Conservation (phyloP, 2,888 invertebrate species). For the Aphrophora alni region DNA sequence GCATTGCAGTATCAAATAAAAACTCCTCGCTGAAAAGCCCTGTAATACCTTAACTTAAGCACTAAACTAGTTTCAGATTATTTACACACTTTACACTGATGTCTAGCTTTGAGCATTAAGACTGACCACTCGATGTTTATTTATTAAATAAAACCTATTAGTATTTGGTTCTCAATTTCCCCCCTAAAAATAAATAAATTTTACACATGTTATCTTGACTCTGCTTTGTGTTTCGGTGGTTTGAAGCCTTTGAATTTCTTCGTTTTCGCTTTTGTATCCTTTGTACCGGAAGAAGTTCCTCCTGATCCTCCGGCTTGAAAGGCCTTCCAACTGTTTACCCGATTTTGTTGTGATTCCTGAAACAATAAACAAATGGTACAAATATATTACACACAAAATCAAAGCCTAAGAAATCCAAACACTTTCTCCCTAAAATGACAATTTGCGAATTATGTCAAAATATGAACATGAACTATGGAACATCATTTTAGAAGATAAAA, state of each 20-base stretch:
- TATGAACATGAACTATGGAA: too few species aligned
- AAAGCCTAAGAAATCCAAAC: not conserved
- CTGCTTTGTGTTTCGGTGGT: slow-evolving; percentile 93
- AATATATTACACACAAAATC: too few species aligned
- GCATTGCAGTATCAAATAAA: not conserved
- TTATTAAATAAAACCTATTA: not conserved
- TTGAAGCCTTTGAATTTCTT: slow-evolving; percentile 84
- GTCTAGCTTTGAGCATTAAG: not conserved
- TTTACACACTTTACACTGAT: not conserved
- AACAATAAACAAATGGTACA: slow-evolving; percentile 54
- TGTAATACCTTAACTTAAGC: not conserved
- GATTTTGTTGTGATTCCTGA: slow-evolving; percentile 87
- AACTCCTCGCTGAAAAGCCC: not conserved
- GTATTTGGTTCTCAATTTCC: not conserved
- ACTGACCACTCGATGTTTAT: not conserved
- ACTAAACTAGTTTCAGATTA: not conserved
- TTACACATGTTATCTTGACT: slow-evolving; percentile 73
- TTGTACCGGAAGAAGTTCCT: slow-evolving; percentile 52
- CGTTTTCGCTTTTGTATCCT: slow-evolving; percentile 70
- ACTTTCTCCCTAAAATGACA: not conserved
- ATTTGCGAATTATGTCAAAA: not conserved
- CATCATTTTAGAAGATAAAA: too few species aligned
- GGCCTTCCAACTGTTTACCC: slow-evolving; percentile 92
- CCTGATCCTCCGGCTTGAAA: slow-evolving; percentile 74
- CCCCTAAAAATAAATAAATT: not conserved